Percentiles rank a stretch among this genome's conserved stretches.
These are phyloP conservation scores for Ennomos erosarius DNA, from an alignment of 2,888 invertebrate genomes.

Conservation along the genomic window DNA sequence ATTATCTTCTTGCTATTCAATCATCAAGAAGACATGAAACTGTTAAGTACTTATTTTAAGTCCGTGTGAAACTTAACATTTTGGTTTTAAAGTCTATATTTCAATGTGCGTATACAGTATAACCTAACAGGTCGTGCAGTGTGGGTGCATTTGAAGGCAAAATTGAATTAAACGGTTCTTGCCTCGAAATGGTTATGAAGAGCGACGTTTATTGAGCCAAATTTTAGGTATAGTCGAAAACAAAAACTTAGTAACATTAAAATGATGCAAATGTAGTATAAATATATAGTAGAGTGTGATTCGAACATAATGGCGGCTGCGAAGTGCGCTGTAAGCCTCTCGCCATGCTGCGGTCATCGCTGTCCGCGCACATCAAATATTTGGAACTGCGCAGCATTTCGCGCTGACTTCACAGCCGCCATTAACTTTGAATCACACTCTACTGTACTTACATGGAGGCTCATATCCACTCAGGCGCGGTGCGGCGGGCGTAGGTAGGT, in stretches of 20 bases:
- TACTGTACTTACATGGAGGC: no score
- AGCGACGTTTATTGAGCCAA: conserved; percentile 52
- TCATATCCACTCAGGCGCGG: no score
- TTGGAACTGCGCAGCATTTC: no score
- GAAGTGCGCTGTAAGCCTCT: no score
- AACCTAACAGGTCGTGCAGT: conserved; percentile 17
- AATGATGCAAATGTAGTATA: no score
- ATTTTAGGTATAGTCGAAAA: conserved; percentile 2
- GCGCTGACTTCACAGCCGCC: no score
- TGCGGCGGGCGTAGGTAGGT: no score
- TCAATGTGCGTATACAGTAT: background rate
- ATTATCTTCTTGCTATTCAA: conserved; percentile 8
- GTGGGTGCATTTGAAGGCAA: conserved; percentile 58
- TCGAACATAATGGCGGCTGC: no score
- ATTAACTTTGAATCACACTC: no score
- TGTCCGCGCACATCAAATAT: no score
- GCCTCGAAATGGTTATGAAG: conserved; percentile 53
- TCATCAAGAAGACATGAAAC: background rate
- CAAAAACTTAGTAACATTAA: conserved; percentile 1
- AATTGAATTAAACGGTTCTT: conserved; percentile 63
- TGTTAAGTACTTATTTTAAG: background rate
- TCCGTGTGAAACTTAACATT: background rate
- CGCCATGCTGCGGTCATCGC: no score
- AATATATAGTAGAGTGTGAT: no score
- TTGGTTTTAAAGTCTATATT: conserved; percentile 6